Percentiles rank a stretch among this genome's conserved stretches.
Conservation (phyloP, 1,140 invertebrate species). For the Lineus longissimus region DNA sequence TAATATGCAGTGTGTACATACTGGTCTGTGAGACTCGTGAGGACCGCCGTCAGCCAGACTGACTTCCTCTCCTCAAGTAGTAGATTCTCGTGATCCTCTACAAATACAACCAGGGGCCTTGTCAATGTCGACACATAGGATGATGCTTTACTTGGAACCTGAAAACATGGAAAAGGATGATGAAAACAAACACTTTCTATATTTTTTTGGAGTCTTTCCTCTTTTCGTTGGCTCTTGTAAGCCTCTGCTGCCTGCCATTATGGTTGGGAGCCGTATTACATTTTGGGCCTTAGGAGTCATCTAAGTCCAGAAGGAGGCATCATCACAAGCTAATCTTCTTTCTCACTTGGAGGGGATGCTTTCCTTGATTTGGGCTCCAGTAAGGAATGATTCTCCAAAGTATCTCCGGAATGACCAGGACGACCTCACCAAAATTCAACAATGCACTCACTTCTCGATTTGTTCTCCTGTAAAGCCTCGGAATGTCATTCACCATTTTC, state of each 20-base stretch:
- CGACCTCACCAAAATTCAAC: too few species aligned
- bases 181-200: too few species aligned
- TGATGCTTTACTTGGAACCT: conserved; percentile 51
- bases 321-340: too few species aligned
- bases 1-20: conserved; percentile 29
- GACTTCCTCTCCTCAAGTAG: conserved; percentile 27
- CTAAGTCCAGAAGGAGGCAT: too few species aligned
- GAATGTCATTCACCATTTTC: conserved; percentile 78
- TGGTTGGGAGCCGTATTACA: too few species aligned
- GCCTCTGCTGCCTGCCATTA: too few species aligned
- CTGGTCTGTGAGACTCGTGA: conserved; percentile 39
- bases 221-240: too few species aligned
- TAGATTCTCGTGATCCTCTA: conserved; percentile 36
- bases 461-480: conserved; percentile 84
- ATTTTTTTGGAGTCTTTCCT: too few species aligned
- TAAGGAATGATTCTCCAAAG: background rate
- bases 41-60: conserved; percentile 31
- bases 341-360: too few species aligned
- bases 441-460: conserved; percentile 70
- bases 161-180: conserved; percentile 17
- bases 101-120: conserved; percentile 40
- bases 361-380: background rate
- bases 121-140: conserved; percentile 35
- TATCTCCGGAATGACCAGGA: too few species aligned
- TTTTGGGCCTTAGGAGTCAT: too few species aligned